These are phyloP conservation scores for Caprella mutica DNA, from an alignment of 2,888 invertebrate species.

Conservation along the genomic window DNA sequence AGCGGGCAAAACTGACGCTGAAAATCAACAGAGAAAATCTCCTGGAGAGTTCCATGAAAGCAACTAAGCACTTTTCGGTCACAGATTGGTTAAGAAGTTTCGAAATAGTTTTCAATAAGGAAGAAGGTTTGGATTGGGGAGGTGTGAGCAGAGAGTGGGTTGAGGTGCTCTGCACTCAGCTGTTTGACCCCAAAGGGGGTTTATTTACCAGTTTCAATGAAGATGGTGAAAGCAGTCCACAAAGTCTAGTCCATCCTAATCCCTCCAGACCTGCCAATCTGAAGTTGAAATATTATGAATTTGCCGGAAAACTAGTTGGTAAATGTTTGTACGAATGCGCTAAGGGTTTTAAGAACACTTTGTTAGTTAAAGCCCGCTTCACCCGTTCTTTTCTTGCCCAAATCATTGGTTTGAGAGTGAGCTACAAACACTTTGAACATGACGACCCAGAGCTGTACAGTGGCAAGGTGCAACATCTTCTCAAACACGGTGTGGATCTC, in stretches of 20 bases:
- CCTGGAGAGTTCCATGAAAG: constrained; percentile 69
- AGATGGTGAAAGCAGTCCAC: too few relatives aligned
- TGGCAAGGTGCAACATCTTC: constrained; percentile 82
- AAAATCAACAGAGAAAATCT: constrained; percentile 70
- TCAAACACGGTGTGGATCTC: constrained; percentile 79
- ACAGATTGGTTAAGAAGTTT: constrained; percentile 91
- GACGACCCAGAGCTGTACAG: constrained; percentile 88
- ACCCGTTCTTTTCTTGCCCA: constrained; percentile 86
- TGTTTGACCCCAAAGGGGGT: constrained; percentile 68
- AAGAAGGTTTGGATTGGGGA: constrained; percentile 91
- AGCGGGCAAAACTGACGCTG: constrained; percentile 71
- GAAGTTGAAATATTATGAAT: constrained; percentile 71
- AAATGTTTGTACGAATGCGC: constrained; percentile 91
- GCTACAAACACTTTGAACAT: constrained; percentile 92
- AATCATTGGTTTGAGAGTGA: constrained; percentile 81
- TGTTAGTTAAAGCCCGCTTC: constrained; percentile 78
- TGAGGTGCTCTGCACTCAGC: constrained; percentile 69
- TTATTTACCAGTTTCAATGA: constrained; percentile 78
- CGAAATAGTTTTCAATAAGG: constrained; percentile 84
- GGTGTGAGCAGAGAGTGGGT: constrained; percentile 91
- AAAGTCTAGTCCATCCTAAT: constrained; percentile 83
- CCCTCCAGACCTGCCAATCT: constrained; percentile 55
- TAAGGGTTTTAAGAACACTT: constrained; percentile 74
- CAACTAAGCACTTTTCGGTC: constrained; percentile 70
- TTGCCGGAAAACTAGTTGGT: constrained; percentile 81